Evolutionary conservation across 2,797 vertebrate species (phyloP).

Genomic region (Numenius phaeopus): DNA sequence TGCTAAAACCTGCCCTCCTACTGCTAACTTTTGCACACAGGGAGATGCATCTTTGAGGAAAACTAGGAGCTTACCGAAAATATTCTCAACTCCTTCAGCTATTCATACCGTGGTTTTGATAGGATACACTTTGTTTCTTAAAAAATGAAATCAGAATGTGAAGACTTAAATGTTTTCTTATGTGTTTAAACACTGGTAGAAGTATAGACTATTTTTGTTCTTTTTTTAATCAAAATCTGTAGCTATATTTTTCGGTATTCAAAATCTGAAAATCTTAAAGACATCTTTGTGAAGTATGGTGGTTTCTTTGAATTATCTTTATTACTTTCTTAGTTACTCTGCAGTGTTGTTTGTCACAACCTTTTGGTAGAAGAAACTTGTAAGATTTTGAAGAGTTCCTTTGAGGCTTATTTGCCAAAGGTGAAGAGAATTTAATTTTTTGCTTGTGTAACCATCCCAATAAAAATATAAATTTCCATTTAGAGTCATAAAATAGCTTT

Average conservation of each 20-base stretch:
- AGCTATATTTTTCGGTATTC: neutral
- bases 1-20: neutral
- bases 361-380: neutral
- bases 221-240: neutral
- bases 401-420: constrained; percentile 11
- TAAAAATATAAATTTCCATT: constrained; percentile 31
- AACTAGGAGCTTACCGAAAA: neutral
- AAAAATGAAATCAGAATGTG: neutral
- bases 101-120: neutral
- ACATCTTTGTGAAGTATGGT: neutral
- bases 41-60: neutral
- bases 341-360: neutral
- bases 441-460: constrained; percentile 27
- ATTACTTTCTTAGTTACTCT: neutral
- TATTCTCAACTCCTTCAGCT: neutral
- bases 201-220: fast-evolving
- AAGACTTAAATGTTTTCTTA: neutral
- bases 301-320: neutral
- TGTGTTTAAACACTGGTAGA: neutral
- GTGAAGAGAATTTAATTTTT: constrained; percentile 37
- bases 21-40: no score
- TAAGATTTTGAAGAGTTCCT: neutral
- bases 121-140: fast-evolving
- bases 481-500: constrained; percentile 10
- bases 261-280: neutral